These are phyloP conservation scores for Mythimna lalbum DNA, from an alignment of 2,888 invertebrate species.

Conservation along the genomic window DNA sequence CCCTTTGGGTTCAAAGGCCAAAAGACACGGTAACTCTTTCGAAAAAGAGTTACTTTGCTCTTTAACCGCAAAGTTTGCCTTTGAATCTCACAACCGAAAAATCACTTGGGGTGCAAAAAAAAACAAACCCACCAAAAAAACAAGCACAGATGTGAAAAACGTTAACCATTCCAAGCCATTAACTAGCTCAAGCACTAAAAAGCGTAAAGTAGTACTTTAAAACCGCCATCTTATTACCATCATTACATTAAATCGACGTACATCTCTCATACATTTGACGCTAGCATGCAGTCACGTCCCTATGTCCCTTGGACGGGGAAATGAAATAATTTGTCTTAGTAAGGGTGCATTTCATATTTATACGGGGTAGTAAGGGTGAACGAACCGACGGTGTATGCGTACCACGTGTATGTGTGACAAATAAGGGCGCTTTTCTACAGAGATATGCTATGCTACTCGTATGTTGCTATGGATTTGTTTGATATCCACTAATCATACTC, in stretches of 20 bases:
- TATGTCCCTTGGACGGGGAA: slow-evolving; percentile 86
- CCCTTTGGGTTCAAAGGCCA: too few species aligned
- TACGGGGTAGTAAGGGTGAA: slow-evolving; percentile 79
- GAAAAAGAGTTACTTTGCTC: too few species aligned
- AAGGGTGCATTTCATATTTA: slow-evolving; percentile 90
- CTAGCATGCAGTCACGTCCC: slow-evolving; percentile 85
- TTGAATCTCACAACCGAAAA: too few species aligned
- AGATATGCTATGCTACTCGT: too few species aligned
- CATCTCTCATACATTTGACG: slow-evolving; percentile 80
- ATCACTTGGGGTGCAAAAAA: neutral
- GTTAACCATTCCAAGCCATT: slow-evolving; percentile 43
- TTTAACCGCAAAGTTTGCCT: too few species aligned
- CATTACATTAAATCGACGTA: slow-evolving; percentile 80
- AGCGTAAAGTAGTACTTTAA: slow-evolving; percentile 58
- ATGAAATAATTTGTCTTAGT: slow-evolving; percentile 90
- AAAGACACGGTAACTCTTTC: too few species aligned
- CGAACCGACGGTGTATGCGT: slow-evolving; percentile 74
- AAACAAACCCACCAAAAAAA: slow-evolving; percentile 12
- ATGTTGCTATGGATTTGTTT: too few species aligned
- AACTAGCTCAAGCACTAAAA: slow-evolving; percentile 57
- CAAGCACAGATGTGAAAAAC: slow-evolving; percentile 43
- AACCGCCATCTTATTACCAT: slow-evolving; percentile 75
- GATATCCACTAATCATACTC: too few species aligned
- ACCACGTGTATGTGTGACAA: slow-evolving; percentile 67
- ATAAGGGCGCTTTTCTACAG: slow-evolving; percentile 27